Base-by-base conservation (phyloP, 2,797 vertebrate species). In the Aeoliscus strigatus region DNA sequence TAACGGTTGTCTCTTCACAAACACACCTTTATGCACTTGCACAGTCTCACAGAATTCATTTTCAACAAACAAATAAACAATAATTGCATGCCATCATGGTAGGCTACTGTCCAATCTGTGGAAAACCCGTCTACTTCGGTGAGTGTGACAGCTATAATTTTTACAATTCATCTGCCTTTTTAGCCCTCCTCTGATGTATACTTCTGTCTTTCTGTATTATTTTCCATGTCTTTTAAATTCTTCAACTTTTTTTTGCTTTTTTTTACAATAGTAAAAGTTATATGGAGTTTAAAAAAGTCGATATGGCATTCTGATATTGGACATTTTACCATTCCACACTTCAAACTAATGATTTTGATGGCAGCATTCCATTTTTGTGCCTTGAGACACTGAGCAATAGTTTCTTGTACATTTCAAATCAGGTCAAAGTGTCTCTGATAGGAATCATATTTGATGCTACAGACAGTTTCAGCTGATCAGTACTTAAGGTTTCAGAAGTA, bases 101-200 rank as follows among this genome's bases (percentile, higher is more conserved):
- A 68, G 82, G 82, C 55, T 91, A 89, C 80, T 92, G 90, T 80
- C 90, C 90, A 43, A 86, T 90, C 69, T 91, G 90, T 71, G 88
- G 86, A 56, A 91, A 90, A 70, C 90, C 89, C 2, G 90, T 92
- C 82, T 91, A 91, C 84, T 90, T 91, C 69, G 91, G 89, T 91
- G 71, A 89, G 90, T 89, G 14, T 53, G 37, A 66, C 31, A 29
- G 66, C 21, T 47, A 52, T 35, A 8, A 11, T 28, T 14, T 60
- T 35, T 13, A 24, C 9, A 41, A 14, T 30, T 6, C 14, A n/a
- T 45, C 15, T 58, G 32, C 58, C 34, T 40, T 29, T 34, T 14
- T 35, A 9, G 9, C 5, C 9, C 4, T 33, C n/a, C 24, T 6
- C 14, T 39, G 9, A 18, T 17, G 9, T 30, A 8, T 30, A 1